Percentiles rank a stretch among this genome's conserved stretches.
phyloP scores from a whole-genome alignment of 2,888 invertebrate species.

The Tetramorium bicarinatum region DNA sequence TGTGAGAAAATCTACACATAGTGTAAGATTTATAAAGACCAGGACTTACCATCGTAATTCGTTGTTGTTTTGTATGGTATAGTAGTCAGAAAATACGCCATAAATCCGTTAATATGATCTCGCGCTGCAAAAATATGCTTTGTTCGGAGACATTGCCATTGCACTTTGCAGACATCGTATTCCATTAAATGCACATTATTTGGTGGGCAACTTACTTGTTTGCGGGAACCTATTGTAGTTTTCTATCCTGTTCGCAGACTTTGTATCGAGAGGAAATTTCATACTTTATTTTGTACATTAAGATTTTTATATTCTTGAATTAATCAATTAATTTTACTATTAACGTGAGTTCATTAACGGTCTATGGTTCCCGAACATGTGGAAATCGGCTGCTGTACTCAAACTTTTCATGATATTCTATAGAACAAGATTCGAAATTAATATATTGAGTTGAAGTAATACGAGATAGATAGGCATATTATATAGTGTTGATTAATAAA shows the following conservation, averaged over 20 bases:
- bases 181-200: slow-evolving; percentile 9
- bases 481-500: slow-evolving; percentile 83
- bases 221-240: slow-evolving; percentile 20
- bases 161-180: not conserved
- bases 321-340: slow-evolving; percentile 16
- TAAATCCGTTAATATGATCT: slow-evolving; percentile 83
- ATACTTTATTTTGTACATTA: slow-evolving; percentile 21
- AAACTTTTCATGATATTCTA: slow-evolving; percentile 82
- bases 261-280: slow-evolving; percentile 12
- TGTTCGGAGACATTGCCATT: not conserved
- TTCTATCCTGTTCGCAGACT: not conserved
- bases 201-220: not conserved
- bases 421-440: slow-evolving; percentile 84
- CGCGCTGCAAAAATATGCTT: slow-evolving; percentile 34
- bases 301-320: slow-evolving; percentile 39
- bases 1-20: slow-evolving; percentile 61
- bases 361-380: slow-evolving; percentile 81
- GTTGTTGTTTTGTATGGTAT: slow-evolving; percentile 83
- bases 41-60: slow-evolving; percentile 70
- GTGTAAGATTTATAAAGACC: slow-evolving; percentile 63
- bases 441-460: slow-evolving; percentile 82
- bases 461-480: slow-evolving; percentile 80
- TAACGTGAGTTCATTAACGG: slow-evolving; percentile 81
- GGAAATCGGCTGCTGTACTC: slow-evolving; percentile 83
- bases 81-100: slow-evolving; percentile 82